Evolutionary conservation across 2,797 vertebrate genomes (phyloP).

Genomic region (Passerculus sandwichensis): DNA sequence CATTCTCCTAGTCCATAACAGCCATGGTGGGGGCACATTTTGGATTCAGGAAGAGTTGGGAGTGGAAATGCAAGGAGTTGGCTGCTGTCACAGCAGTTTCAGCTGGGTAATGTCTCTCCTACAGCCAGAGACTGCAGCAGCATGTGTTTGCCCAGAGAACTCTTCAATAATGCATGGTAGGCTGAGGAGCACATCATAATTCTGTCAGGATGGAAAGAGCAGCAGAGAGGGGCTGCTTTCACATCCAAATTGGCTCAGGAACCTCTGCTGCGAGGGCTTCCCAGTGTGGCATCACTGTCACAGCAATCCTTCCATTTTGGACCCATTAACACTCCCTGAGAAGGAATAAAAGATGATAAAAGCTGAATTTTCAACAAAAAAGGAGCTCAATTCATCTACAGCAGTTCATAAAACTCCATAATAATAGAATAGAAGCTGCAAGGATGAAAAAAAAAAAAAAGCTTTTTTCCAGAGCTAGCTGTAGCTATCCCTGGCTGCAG

Average conservation of each 20-base stretch:
- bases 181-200: not conserved
- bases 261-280: not conserved
- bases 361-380: not conserved
- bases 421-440: not conserved
- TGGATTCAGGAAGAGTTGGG: not conserved
- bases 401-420: not conserved
- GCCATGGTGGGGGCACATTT: fast-evolving
- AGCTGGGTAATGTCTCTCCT: not conserved
- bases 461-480: not conserved
- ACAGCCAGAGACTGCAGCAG: not conserved
- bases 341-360: not conserved
- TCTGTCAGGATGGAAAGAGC: not conserved
- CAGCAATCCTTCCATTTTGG: not conserved
- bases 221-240: not conserved
- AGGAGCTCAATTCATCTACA: not conserved
- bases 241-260: not conserved
- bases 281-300: not conserved
- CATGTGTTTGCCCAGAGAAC: not conserved
- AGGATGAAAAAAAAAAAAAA: not conserved
- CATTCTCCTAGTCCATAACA: fast-evolving
- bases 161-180: not conserved
- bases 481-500: not conserved
- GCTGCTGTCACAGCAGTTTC: not conserved
- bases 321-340: not conserved
- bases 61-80: not conserved